phyloP scores from a whole-genome alignment of 1,140 invertebrate genomes.

The Hylyphantes graminicola region DNA sequence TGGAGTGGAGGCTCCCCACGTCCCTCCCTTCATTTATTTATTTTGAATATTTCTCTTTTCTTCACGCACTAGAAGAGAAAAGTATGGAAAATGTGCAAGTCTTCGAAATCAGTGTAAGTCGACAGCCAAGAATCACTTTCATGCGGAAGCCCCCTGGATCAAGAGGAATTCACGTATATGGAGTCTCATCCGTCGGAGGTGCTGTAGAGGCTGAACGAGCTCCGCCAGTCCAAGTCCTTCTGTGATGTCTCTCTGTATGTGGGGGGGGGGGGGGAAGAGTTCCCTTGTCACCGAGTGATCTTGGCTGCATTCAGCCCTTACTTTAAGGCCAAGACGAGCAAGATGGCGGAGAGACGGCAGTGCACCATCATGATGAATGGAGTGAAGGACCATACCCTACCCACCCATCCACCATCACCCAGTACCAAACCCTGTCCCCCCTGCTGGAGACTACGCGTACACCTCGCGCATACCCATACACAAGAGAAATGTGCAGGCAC shows the following conservation, averaged over 20 bases:
- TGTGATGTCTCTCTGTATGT: constrained; percentile 71
- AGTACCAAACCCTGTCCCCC: constrained; percentile 69
- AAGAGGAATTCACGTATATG: constrained; percentile 66
- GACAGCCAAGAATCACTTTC: constrained; percentile 59
- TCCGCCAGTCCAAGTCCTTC: constrained; percentile 69
- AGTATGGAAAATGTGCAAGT: too few species aligned
- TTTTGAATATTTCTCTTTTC: too few species aligned
- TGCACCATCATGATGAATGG: constrained; percentile 71
- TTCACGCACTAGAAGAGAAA: too few species aligned
- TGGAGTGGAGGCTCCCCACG: constrained; percentile 73
- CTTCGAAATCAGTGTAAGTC: constrained; percentile 35
- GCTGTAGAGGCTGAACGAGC: constrained; percentile 71
- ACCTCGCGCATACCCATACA: constrained; percentile 71
- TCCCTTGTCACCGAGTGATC: constrained; percentile 71
- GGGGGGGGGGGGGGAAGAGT: constrained; percentile 68
- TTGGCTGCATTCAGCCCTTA: constrained; percentile 71
- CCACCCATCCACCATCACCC: too few species aligned
- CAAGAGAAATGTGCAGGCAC: constrained; percentile 71
- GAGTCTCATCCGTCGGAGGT: constrained; percentile 67
- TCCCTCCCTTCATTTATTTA: too few species aligned
- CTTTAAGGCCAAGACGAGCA: constrained; percentile 68
- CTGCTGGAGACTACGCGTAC: constrained; percentile 74
- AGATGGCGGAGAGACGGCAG: constrained; percentile 70
- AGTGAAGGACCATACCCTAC: too few species aligned
- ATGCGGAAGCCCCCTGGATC: constrained; percentile 52